phyloP scores from a whole-genome alignment of 30 jellyfish, hydroid and myxozoan genomes.

The Cassiopea andromeda region DNA sequence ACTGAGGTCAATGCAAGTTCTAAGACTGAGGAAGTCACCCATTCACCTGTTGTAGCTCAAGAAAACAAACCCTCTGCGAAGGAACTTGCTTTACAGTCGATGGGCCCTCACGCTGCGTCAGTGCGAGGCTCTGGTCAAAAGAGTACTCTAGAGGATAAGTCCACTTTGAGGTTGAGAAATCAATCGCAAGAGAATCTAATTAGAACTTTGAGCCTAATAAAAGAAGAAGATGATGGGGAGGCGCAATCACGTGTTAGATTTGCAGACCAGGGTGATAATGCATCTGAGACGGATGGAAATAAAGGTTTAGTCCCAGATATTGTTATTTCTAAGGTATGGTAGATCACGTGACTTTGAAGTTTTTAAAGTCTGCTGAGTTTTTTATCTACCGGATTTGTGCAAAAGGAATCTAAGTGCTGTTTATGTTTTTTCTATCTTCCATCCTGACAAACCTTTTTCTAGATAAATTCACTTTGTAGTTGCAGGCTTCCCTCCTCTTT shows the following conservation, averaged over 20 bases:
- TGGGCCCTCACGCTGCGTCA: constrained; percentile 88
- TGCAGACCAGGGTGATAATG: constrained; percentile 10
- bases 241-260: constrained; percentile 49
- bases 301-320: constrained; percentile 6
- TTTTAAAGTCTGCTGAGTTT: no score
- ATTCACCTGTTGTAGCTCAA: constrained; percentile 1
- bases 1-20: neutral
- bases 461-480: no score
- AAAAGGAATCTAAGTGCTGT: no score
- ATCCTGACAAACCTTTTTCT: no score
- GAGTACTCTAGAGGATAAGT: constrained; percentile 14
- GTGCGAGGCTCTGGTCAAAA: constrained; percentile 60
- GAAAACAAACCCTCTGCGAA: constrained; percentile 50
- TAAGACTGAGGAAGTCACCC: neutral
- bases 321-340: constrained; percentile 14
- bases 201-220: constrained; percentile 55
- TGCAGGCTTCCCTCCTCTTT: no score
- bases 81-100: constrained; percentile 91
- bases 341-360: no score
- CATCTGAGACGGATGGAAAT: neutral
- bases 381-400: no score
- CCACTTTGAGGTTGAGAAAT: constrained; percentile 4
- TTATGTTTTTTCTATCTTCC: no score
- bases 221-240: constrained; percentile 78
- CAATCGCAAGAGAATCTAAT: constrained; percentile 52